Evolutionary conservation across 2,888 invertebrate species (phyloP).

Genomic region (Salpingus planirostris): DNA sequence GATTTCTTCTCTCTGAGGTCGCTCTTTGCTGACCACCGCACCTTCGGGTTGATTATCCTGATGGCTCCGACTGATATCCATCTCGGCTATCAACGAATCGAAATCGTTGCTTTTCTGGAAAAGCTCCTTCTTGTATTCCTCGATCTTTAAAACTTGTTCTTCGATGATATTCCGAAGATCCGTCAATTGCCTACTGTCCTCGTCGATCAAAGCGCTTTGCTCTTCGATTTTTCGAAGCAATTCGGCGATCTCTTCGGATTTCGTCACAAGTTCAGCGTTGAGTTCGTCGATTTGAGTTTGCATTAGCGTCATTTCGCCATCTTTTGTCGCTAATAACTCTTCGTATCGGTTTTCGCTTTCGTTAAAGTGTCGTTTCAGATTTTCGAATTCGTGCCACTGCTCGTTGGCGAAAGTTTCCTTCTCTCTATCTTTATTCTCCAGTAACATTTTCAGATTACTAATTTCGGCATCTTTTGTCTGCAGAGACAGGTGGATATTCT

Average conservation of each 20-base stretch:
- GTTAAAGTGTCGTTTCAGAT: constrained; percentile 17
- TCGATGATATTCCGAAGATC: constrained; percentile 56
- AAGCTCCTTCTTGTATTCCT: constrained; percentile 60
- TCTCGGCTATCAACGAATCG: constrained; percentile 41
- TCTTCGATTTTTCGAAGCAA: constrained; percentile 41
- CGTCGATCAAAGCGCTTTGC: constrained; percentile 46
- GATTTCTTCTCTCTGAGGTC: constrained; percentile 6
- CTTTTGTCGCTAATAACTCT: constrained; percentile 28
- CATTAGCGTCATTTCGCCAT: constrained; percentile 27
- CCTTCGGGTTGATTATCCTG: constrained; percentile 3
- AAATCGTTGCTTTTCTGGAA: constrained; percentile 51
- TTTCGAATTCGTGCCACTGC: constrained; percentile 21
- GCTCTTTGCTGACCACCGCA: constrained; percentile 5
- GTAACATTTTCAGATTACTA: constrained; percentile 15
- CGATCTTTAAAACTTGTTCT: constrained; percentile 64
- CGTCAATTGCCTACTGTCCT: constrained; percentile 46
- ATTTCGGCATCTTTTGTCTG: constrained; percentile 21
- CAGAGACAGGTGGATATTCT: background rate
- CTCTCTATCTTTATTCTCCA: constrained; percentile 25
- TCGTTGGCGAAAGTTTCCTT: constrained; percentile 16
- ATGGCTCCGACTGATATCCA: constrained; percentile 27
- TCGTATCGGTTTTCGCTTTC: constrained; percentile 27
- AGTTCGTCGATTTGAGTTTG: constrained; percentile 28
- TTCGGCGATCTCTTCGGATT: constrained; percentile 8
- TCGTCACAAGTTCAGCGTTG: constrained; percentile 39